A percentile compares a stretch with the other conserved stretches of the same genome.
Conservation (phyloP, 2,888 invertebrate species). For the Onthophagus sagittarius region DNA sequence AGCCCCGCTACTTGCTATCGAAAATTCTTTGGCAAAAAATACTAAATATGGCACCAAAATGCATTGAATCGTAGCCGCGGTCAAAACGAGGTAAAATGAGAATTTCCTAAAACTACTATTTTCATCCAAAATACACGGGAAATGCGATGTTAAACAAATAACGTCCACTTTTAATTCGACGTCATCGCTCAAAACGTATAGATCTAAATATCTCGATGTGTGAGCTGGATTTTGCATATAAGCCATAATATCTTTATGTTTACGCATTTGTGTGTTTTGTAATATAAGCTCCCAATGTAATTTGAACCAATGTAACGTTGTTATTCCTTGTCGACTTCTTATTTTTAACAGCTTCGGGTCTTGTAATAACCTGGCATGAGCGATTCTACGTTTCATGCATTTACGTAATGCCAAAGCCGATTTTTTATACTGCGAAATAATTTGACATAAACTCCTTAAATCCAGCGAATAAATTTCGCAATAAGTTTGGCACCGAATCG, state of each 20-base stretch:
- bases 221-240: conserved; percentile 18
- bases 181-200: conserved; percentile 31
- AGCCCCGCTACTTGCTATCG: conserved; percentile 5
- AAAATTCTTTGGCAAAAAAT: conserved; percentile 21
- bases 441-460: conserved; percentile 19
- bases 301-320: conserved; percentile 19
- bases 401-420: conserved; percentile 2
- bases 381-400: conserved; percentile 5
- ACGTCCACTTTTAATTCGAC: conserved; percentile 37
- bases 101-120: conserved; percentile 47
- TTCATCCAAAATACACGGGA: conserved; percentile 53
- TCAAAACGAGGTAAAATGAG: conserved; percentile 19
- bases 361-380: conserved; percentile 16
- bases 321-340: conserved; percentile 15
- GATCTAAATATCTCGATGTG: conserved; percentile 29
- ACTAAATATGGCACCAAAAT: conserved; percentile 24
- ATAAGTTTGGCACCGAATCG: conserved; percentile 42
- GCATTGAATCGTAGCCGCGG: conserved; percentile 18
- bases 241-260: neutral
- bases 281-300: conserved; percentile 14
- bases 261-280: conserved; percentile 1
- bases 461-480: conserved; percentile 53
- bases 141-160: conserved; percentile 45
- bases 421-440: conserved; percentile 17
- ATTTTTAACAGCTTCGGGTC: conserved; percentile 15